These are phyloP conservation scores for Micrastur ruficollis DNA, from an alignment of 2,797 vertebrate species.

Conservation along the genomic window DNA sequence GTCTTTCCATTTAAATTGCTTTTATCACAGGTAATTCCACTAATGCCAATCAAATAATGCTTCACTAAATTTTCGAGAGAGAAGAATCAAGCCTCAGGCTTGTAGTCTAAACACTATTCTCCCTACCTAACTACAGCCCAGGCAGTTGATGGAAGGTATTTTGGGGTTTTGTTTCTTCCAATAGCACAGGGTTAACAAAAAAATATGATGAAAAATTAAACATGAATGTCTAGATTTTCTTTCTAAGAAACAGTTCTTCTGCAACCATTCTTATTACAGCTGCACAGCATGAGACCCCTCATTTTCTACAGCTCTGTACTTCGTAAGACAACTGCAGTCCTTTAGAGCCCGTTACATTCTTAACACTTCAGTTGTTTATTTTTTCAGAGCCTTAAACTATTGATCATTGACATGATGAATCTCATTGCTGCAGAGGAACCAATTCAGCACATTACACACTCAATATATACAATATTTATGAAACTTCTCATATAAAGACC, in stretches of 20 bases:
- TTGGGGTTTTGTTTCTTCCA: not conserved
- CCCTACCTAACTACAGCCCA: not conserved
- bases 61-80: not conserved
- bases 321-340: not conserved
- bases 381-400: not conserved
- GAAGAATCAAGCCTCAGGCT: not conserved
- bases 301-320: not conserved
- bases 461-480: conserved; percentile 9
- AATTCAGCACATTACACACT: not conserved
- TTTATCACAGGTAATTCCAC: not conserved
- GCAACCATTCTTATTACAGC: not conserved
- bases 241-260: not conserved
- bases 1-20: not conserved
- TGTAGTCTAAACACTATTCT: not conserved
- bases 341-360: not conserved
- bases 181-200: not conserved
- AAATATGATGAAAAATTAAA: not conserved
- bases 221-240: not conserved
- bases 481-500: not conserved
- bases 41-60: not conserved
- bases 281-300: not conserved
- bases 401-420: not conserved
- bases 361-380: not conserved
- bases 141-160: not conserved
- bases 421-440: not conserved